Base-by-base conservation (phyloP, 64 coral and sea anemone species). In the Stichodactyla mertensii region DNA sequence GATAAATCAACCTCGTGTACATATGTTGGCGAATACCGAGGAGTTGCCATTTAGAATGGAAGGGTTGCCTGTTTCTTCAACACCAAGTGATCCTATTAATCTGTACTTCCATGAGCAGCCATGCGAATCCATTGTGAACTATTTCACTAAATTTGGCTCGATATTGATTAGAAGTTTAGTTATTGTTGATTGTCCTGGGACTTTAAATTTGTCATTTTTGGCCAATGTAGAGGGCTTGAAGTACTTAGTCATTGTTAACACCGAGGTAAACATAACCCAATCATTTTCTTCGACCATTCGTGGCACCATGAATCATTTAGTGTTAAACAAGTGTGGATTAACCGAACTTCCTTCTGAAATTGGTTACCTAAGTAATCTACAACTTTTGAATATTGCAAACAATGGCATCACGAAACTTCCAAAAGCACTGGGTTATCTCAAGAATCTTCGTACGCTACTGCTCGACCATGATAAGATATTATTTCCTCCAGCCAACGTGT, bases 221-320 rank as follows among this genome's bases (percentile, higher is more conserved):
- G 0, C 55, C 6, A 12, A 57, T 14, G n/a, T 88, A 8, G 6
- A 15, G 10, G 52, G 16, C 31, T 23, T 88, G 28, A 54, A 80
- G 51, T 52, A 59, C 60, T 81, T 88, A 59, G 16, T 88, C 53
- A 77, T 88, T 64, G 28, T 61, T 45, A 19, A 58, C 36, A 88
- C 87, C n/a, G 13, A 16, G 11, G 77, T 80, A 8, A 45, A 88
- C 57, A 19, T 88, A 10, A 59, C 53, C 14, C 80, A 7, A 61
- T 51, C 55, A 6, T 52, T 88, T 64, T 77, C 77, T 51, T 1
- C 55, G 0, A 77, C 80, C 16, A 16, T 88, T 10, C 51, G 36
- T 51, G 18, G 24, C 5, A 88, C 87, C 51, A 61, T 88, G 87
- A 88, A 88, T 62, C 55, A 81, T 81, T 77, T 88, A 60, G 87